Evolutionary conservation across 2,888 invertebrate species (phyloP).

Genomic region (Patella pellucida): DNA sequence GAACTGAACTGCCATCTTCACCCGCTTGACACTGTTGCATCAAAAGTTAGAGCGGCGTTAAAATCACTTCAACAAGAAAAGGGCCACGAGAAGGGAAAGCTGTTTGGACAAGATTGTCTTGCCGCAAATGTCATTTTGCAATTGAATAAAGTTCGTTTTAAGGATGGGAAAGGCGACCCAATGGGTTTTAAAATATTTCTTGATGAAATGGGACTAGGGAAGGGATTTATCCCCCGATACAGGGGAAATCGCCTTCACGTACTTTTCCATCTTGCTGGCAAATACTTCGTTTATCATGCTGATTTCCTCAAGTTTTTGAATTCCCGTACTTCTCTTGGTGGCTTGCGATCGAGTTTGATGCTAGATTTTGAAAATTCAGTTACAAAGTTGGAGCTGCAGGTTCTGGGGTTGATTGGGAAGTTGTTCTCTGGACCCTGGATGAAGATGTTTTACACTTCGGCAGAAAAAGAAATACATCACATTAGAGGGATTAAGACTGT

Average conservation of each 20-base stretch:
- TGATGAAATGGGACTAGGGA: constrained; percentile 21
- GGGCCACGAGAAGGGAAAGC: constrained; percentile 23
- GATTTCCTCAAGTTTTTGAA: constrained; percentile 21
- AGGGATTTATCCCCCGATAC: constrained; percentile 33
- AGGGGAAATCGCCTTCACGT: constrained; percentile 35
- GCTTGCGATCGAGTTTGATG: constrained; percentile 20
- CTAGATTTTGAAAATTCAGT: constrained; percentile 22
- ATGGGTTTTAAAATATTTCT: constrained; percentile 32
- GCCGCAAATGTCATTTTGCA: constrained; percentile 35
- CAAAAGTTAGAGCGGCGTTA: constrained; percentile 19
- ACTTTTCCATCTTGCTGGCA: constrained; percentile 33
- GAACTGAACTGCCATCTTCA: constrained; percentile 35
- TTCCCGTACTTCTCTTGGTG: constrained; percentile 28
- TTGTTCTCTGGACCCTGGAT: constrained; percentile 27
- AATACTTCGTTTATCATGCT: constrained; percentile 17
- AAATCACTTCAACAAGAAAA: neutral
- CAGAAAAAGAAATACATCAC: constrained; percentile 16
- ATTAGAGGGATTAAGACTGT: constrained; percentile 18
- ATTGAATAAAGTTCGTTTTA: constrained; percentile 36
- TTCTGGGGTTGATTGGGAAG: constrained; percentile 28
- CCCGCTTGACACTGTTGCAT: constrained; percentile 29
- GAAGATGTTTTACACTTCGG: constrained; percentile 30
- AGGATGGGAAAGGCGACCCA: constrained; percentile 39
- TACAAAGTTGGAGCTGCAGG: constrained; percentile 28
- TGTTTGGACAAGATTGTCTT: constrained; percentile 34